A percentile compares a stretch with the other conserved stretches of the same genome.
Evolutionary conservation across 37 sponge, comb jelly and placozoan species (phyloP).

Genomic region (Oscarella lobularis): DNA sequence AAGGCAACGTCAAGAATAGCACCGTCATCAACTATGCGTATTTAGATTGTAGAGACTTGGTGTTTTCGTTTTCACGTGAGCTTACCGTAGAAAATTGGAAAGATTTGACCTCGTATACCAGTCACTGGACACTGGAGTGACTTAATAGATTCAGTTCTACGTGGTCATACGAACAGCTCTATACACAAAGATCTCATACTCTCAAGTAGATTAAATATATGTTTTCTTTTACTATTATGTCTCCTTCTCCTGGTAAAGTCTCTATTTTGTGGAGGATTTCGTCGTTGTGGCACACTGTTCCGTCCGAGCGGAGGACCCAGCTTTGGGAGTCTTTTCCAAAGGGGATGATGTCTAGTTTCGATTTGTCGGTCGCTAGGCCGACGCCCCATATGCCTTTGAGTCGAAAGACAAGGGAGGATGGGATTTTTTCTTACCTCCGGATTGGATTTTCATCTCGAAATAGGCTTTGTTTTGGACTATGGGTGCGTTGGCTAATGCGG

Average conservation of each 20-base stretch:
- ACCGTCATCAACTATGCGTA: conserved; percentile 79
- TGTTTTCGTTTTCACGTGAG: no score
- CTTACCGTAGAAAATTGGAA: conserved; percentile 86
- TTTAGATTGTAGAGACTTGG: no score
- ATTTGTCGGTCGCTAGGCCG: conserved; percentile 69
- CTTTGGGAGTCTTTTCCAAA: conserved; percentile 63
- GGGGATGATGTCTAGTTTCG: conserved; percentile 67
- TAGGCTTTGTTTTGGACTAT: conserved; percentile 88
- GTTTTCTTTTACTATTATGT: conserved; percentile 58
- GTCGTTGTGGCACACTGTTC: conserved; percentile 64
- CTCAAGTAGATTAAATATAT: no score
- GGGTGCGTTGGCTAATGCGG: conserved; percentile 88
- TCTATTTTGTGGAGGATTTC: conserved; percentile 44
- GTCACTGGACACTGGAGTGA: conserved; percentile 65
- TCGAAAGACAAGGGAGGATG: neutral
- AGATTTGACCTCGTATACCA: conserved; percentile 76
- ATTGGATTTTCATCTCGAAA: conserved; percentile 95
- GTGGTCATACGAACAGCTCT: conserved; percentile 89
- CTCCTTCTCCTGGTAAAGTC: conserved; percentile 69
- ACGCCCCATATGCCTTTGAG: conserved; percentile 91
- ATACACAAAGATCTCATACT: no score
- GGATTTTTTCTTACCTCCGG: conserved; percentile 50
- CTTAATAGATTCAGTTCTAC: conserved; percentile 93
- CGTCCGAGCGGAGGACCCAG: conserved; percentile 81
- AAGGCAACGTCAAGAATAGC: conserved; percentile 88